phyloP scores from a whole-genome alignment of 2,113 vertebrate genomes.

The Pholis gunnellus region DNA sequence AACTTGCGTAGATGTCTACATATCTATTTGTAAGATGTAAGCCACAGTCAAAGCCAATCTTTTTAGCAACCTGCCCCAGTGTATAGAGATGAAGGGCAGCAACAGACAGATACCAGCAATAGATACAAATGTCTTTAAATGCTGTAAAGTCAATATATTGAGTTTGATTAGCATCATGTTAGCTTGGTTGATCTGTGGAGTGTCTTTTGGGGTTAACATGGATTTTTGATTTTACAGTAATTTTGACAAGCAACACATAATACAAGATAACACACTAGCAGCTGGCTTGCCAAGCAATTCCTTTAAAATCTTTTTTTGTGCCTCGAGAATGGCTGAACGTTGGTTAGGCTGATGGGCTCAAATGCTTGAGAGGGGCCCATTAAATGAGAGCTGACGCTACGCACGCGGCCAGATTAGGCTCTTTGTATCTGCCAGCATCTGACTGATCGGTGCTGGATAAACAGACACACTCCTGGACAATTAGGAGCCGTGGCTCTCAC shows the following conservation, averaged over 20 bases:
- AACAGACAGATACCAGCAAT: background rate
- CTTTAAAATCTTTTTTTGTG: constrained; percentile 34
- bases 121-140: background rate
- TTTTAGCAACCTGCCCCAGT: background rate
- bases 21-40: constrained; percentile 14
- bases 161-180: background rate
- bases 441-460: constrained; percentile 74
- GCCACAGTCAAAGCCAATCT: background rate
- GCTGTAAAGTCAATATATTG: background rate
- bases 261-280: constrained; percentile 3
- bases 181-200: background rate
- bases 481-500: constrained; percentile 64
- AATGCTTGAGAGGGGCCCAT: constrained; percentile 60
- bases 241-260: background rate
- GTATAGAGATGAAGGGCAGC: background rate
- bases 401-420: constrained; percentile 74
- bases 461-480: constrained; percentile 75
- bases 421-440: constrained; percentile 73
- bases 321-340: constrained; percentile 24
- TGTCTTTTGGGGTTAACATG: background rate
- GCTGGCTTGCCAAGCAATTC: background rate
- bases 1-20: background rate
- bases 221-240: background rate
- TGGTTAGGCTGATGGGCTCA: constrained; percentile 41
- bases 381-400: constrained; percentile 80